These are phyloP conservation scores for Corythoichthys haematopterus DNA, from an alignment of 2,113 vertebrate genomes.

Conservation along the genomic window DNA sequence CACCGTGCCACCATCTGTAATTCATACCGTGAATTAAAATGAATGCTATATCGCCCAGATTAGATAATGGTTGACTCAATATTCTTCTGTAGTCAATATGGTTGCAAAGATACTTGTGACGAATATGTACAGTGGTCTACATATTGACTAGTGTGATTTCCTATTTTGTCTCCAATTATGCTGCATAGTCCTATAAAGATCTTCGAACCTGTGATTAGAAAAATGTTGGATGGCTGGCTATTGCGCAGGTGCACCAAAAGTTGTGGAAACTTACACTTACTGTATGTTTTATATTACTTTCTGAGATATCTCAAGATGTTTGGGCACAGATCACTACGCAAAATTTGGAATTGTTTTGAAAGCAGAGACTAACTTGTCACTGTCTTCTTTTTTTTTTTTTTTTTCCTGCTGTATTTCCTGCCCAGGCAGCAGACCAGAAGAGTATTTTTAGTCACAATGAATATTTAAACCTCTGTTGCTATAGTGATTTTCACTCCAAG, in stretches of 20 bases:
- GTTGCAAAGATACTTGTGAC: no score
- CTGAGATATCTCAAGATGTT: background rate
- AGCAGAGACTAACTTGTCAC: conserved; percentile 8
- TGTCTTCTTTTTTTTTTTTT: conserved; percentile 1
- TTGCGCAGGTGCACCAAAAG: background rate
- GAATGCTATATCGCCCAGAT: no score
- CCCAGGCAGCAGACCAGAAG: conserved; percentile 33
- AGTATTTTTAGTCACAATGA: conserved; percentile 62
- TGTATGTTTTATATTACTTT: background rate
- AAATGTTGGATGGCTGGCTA: background rate
- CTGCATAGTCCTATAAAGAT: no score
- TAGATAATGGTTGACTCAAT: no score
- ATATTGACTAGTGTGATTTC: no score
- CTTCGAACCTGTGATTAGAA: no score
- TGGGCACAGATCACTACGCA: background rate
- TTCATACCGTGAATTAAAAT: no score
- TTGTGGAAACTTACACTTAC: background rate
- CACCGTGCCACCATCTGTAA: no score
- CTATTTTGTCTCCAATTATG: no score
- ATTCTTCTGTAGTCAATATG: no score
- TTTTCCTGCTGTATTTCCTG: conserved; percentile 24
- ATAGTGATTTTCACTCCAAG: conserved; percentile 53
- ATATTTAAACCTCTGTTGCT: conserved; percentile 68
- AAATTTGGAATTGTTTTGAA: background rate
- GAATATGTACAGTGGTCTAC: no score